phyloP scores from a whole-genome alignment of 2,888 invertebrate species.

The Luffia ferchaultella region DNA sequence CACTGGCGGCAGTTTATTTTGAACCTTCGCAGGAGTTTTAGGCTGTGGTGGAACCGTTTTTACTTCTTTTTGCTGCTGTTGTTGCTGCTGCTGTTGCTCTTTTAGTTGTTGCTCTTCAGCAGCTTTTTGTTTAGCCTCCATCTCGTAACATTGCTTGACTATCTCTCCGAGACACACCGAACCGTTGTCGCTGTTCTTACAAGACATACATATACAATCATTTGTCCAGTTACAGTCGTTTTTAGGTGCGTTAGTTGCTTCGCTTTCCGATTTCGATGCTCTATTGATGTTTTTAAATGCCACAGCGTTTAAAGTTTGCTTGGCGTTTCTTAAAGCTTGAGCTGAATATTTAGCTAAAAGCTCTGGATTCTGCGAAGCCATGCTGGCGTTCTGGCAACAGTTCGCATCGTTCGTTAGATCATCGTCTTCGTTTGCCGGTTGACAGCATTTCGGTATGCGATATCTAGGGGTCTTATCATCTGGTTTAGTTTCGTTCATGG shows the following conservation, averaged over 20 bases:
- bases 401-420: constrained; percentile 19
- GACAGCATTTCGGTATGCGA: background rate
- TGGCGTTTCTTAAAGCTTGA: constrained; percentile 43
- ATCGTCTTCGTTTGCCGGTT: constrained; percentile 17
- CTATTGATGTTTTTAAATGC: constrained; percentile 42
- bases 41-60: background rate
- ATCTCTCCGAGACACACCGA: constrained; percentile 32
- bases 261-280: constrained; percentile 42
- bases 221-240: constrained; percentile 51
- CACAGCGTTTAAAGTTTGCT: constrained; percentile 45
- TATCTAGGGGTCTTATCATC: background rate
- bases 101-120: constrained; percentile 24
- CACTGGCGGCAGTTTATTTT: constrained; percentile 19
- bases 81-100: constrained; percentile 28
- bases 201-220: constrained; percentile 41
- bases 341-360: constrained; percentile 48
- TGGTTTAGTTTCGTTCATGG: background rate
- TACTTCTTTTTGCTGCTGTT: constrained; percentile 10
- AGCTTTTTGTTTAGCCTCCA: constrained; percentile 19
- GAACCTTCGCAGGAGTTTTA: background rate
- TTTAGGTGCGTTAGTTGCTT: constrained; percentile 44
- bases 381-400: constrained; percentile 21
- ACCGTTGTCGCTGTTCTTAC: constrained; percentile 30
- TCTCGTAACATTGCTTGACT: constrained; percentile 35
- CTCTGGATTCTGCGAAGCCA: constrained; percentile 35